Evolutionary conservation across 2,888 invertebrate genomes (phyloP).

Genomic region (Opisthograptis luteolata): DNA sequence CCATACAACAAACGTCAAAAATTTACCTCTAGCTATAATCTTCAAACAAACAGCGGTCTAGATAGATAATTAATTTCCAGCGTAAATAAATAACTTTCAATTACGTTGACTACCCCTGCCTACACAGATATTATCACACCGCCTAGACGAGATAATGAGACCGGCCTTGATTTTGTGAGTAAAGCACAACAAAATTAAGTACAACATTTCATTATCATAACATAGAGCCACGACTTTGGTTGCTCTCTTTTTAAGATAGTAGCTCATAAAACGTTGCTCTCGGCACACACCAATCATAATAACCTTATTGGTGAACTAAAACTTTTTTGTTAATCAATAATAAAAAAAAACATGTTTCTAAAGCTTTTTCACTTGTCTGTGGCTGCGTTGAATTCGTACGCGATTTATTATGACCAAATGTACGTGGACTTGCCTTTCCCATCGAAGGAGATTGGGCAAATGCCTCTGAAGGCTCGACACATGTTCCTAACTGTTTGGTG

Average conservation of each 20-base stretch:
- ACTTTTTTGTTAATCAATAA: not conserved
- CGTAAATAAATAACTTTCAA: no score
- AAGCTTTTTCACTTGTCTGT: constrained; percentile 58
- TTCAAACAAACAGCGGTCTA: no score
- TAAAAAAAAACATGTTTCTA: constrained; percentile 28
- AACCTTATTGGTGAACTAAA: not conserved
- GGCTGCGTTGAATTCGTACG: constrained; percentile 49
- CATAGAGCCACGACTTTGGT: constrained; percentile 1
- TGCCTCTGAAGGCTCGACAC: constrained; percentile 60
- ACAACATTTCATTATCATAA: constrained; percentile 1
- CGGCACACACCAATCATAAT: not conserved
- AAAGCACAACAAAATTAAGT: constrained; percentile 15
- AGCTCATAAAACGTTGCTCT: not conserved
- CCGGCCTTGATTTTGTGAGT: constrained; percentile 4
- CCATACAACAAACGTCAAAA: no score
- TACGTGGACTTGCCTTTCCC: constrained; percentile 62
- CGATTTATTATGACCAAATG: constrained; percentile 65
- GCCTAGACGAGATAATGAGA: constrained; percentile 6
- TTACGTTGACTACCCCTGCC: constrained; percentile 2
- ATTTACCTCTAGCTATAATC: no score
- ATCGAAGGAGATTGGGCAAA: constrained; percentile 43
- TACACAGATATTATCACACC: not conserved
- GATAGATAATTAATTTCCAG: no score
- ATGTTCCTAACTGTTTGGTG: constrained; percentile 69
- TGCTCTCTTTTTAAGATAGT: no score